These are phyloP conservation scores for Lysandra bellargus DNA, from an alignment of 2,888 invertebrate genomes.

Conservation along the genomic window DNA sequence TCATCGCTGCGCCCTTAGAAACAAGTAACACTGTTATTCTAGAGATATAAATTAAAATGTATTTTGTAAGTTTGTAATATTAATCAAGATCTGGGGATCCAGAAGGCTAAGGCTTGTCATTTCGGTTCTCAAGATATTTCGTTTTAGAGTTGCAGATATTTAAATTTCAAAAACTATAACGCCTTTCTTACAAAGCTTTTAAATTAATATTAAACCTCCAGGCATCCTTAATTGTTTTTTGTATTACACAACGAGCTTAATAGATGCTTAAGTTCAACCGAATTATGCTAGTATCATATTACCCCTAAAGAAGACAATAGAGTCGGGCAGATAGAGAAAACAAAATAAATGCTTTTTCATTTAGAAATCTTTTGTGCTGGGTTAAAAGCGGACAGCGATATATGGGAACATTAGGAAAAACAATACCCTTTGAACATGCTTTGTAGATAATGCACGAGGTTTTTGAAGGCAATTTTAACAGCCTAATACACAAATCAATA, in stretches of 20 bases:
- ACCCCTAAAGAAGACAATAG: slow-evolving; percentile 49
- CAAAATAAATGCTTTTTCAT: slow-evolving; percentile 66
- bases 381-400: slow-evolving; percentile 62
- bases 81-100: not conserved
- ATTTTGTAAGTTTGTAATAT: not conserved
- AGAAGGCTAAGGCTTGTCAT: not conserved
- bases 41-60: not conserved
- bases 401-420: slow-evolving; percentile 67
- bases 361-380: slow-evolving; percentile 60
- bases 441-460: slow-evolving; percentile 49
- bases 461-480: slow-evolving; percentile 34
- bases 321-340: slow-evolving; percentile 55
- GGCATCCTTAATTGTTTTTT: not conserved
- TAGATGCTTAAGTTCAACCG: not conserved
- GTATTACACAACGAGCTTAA: not conserved
- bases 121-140: not conserved
- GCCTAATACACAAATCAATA: slow-evolving; percentile 15
- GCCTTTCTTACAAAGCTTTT: too few species aligned
- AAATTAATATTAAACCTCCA: too few species aligned
- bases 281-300: slow-evolving; percentile 31
- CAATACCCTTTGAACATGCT: slow-evolving; percentile 58
- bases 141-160: not conserved
- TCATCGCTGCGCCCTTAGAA: too few species aligned
- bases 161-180: too few species aligned
- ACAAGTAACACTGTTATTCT: not conserved